Conservation (phyloP, 2,113 vertebrate genomes). For the Plestiodon gilberti region DNA sequence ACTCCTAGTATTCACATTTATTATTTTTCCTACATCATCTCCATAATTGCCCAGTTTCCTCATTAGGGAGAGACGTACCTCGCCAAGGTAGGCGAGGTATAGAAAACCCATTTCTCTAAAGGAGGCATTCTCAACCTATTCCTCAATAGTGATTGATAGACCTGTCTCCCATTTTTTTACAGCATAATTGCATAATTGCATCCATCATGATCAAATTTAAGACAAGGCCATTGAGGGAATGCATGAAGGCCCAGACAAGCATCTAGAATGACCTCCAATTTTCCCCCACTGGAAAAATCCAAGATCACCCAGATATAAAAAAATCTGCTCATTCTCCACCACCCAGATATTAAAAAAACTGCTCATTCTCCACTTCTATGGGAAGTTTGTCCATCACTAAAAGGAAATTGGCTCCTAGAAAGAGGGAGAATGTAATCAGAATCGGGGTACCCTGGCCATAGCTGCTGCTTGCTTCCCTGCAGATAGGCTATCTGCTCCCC, state of each 20-base stretch:
- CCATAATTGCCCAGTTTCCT: too few relatives aligned
- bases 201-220: not conserved
- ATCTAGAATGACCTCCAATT: too few relatives aligned
- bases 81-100: not conserved
- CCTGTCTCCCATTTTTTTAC: not conserved
- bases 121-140: not conserved
- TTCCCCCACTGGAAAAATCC: not conserved
- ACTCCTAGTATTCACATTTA: not conserved
- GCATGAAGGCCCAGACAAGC: not conserved
- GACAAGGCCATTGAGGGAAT: too few relatives aligned
- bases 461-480: too few relatives aligned
- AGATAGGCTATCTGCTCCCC: too few relatives aligned
- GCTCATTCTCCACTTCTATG: too few relatives aligned
- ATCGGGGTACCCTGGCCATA: not conserved
- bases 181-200: too few relatives aligned
- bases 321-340: too few relatives aligned
- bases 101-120: not conserved
- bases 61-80: too few relatives aligned
- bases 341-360: not conserved
- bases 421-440: not conserved
- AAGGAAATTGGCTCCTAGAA: not conserved
- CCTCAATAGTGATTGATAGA: not conserved
- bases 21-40: not conserved
- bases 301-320: not conserved
- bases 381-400: not conserved